A percentile compares a stretch with the other conserved stretches of the same genome.
Conservation (phyloP, 1,140 invertebrate species). For the Globodera rostochiensis region DNA sequence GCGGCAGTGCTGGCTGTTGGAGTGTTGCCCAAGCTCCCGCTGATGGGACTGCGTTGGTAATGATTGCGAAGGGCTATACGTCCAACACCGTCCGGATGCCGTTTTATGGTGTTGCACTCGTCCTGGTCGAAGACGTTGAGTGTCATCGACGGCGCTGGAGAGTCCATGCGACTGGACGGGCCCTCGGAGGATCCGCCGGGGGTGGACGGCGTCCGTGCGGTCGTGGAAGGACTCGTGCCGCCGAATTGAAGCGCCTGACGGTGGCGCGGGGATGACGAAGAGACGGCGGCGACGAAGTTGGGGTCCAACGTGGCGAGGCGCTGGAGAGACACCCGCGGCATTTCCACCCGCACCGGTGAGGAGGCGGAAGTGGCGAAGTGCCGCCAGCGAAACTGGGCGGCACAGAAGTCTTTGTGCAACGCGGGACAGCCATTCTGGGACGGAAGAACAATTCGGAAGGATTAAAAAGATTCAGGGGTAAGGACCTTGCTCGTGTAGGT, state of each 20-base stretch:
- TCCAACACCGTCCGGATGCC: constrained; percentile 30
- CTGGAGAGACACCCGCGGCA: constrained; percentile 42
- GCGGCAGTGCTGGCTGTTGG: constrained; percentile 26
- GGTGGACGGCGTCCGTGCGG: constrained; percentile 5
- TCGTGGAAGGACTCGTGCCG: background rate
- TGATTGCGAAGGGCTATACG: background rate
- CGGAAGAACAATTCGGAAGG: constrained; percentile 1
- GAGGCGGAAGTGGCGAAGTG: background rate
- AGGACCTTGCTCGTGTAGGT: too few species aligned
- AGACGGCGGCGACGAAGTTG: background rate
- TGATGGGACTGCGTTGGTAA: constrained; percentile 3
- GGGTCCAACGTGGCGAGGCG: constrained; percentile 35
- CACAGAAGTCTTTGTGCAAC: constrained; percentile 43
- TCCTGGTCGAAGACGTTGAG: constrained; percentile 21
- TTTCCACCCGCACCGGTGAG: constrained; percentile 47
- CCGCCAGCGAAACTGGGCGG: background rate
- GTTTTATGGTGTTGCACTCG: constrained; percentile 30
- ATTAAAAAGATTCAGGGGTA: background rate
- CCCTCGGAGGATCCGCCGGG: constrained; percentile 3
- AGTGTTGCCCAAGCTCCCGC: background rate
- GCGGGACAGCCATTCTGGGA: constrained; percentile 38
- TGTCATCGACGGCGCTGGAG: background rate
- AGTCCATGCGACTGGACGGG: background rate
- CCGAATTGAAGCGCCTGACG: constrained; percentile 4
- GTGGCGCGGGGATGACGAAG: background rate